These are phyloP conservation scores for Protodeltote pygarga DNA, from an alignment of 2,888 invertebrate genomes.

Conservation along the genomic window DNA sequence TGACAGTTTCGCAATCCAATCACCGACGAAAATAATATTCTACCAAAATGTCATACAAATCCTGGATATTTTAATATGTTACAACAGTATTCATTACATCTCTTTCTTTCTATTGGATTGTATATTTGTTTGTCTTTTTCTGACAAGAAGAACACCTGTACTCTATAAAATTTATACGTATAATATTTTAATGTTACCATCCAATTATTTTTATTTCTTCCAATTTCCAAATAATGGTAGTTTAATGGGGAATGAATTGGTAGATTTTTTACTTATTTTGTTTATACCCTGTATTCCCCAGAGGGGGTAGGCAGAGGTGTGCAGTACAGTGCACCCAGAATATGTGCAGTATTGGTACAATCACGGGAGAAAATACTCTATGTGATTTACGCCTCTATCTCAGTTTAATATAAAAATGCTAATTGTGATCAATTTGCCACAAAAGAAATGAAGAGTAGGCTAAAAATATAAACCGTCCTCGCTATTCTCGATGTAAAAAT, in stretches of 20 bases:
- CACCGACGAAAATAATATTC: slow-evolving; percentile 73
- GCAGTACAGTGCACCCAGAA: no score
- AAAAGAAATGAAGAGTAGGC: no score
- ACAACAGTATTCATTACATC: not conserved
- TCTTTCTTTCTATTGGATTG: not conserved
- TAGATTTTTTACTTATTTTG: not conserved
- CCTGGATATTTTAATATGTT: slow-evolving; percentile 21
- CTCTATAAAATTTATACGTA: slow-evolving; percentile 3
- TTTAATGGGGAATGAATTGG: not conserved
- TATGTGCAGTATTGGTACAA: no score
- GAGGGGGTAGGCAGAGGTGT: not conserved
- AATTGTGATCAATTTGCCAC: no score
- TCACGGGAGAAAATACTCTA: no score
- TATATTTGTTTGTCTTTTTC: slow-evolving; percentile 6
- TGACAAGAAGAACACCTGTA: not conserved
- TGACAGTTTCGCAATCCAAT: slow-evolving; percentile 80
- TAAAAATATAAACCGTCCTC: no score
- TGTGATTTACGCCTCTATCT: no score
- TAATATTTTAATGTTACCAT: slow-evolving; percentile 12
- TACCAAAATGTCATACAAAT: no score
- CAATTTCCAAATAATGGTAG: no score
- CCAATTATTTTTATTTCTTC: not conserved
- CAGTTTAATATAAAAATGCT: not conserved
- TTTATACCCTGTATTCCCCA: not conserved
- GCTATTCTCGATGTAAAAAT: no score